phyloP scores from a whole-genome alignment of 2,888 invertebrate species.

The Pristionchus exspectatus region DNA sequence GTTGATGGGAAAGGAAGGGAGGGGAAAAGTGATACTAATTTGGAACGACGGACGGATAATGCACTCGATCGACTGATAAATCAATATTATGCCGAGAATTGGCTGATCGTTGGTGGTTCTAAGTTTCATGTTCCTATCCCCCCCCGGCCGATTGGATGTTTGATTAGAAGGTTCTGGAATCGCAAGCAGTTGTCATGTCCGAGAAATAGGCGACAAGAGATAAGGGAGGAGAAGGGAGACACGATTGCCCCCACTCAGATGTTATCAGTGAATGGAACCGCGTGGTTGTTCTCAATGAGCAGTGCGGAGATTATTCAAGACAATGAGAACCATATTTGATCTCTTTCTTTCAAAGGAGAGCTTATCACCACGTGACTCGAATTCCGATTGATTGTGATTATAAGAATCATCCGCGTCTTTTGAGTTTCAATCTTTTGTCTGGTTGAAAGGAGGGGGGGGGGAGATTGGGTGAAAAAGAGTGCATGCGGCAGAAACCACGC shows the following conservation, averaged over 20 bases:
- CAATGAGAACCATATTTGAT: conserved; percentile 4
- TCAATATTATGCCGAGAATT: background rate
- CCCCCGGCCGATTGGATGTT: background rate
- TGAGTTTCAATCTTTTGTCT: conserved; percentile 10
- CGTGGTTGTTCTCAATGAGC: background rate
- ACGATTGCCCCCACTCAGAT: background rate
- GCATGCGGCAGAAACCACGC: conserved; percentile 18
- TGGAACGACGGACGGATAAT: background rate
- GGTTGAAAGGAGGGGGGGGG: background rate
- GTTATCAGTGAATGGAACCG: conserved; percentile 23
- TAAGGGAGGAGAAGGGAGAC: background rate
- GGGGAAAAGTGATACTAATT: background rate
- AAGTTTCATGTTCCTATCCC: background rate
- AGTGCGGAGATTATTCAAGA: background rate
- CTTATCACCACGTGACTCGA: conserved; percentile 27
- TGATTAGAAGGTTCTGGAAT: conserved; percentile 21
- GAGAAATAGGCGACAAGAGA: background rate
- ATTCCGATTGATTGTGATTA: conserved; percentile 19
- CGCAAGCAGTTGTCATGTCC: background rate
- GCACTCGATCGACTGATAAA: background rate
- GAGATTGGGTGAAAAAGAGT: background rate
- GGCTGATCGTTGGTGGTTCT: background rate
- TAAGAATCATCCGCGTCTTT: background rate
- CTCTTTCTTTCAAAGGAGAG: background rate
- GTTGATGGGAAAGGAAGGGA: conserved; percentile 3